phyloP scores from a whole-genome alignment of 2,888 invertebrate genomes.

The Netelia virgata region DNA sequence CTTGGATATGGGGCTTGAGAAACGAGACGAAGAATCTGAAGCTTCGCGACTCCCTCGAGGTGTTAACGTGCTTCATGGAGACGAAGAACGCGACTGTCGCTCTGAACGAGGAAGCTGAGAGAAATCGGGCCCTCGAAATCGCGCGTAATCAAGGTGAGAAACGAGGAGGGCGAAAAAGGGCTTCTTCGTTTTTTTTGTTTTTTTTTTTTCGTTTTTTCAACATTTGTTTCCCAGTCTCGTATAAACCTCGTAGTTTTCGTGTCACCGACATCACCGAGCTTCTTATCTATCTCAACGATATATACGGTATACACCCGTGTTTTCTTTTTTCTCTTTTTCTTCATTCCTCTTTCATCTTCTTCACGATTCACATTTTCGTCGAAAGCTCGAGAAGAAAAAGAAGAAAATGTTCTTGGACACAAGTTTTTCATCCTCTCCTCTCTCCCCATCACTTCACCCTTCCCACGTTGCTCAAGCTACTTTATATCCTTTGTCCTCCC shows the following conservation, averaged over 20 bases:
- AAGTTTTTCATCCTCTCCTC: constrained; percentile 12
- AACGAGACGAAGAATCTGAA: constrained; percentile 91
- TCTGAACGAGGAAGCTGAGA: constrained; percentile 76
- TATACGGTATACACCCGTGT: constrained; percentile 14
- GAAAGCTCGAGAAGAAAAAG: not conserved
- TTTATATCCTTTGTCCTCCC: constrained; percentile 7
- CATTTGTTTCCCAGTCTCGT: not conserved
- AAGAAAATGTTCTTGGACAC: constrained; percentile 28
- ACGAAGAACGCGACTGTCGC: constrained; percentile 77
- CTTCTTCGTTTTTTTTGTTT: constrained; percentile 45
- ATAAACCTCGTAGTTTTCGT: constrained; percentile 31
- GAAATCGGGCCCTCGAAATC: constrained; percentile 79
- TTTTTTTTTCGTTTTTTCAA: constrained; percentile 37
- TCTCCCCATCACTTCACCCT: constrained; percentile 2
- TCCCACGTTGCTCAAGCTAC: not conserved
- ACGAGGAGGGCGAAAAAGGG: constrained; percentile 14
- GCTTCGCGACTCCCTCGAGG: constrained; percentile 89
- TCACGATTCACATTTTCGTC: constrained; percentile 1
- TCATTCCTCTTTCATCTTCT: constrained; percentile 11
- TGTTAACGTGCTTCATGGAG: constrained; percentile 90
- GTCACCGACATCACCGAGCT: constrained; percentile 39
- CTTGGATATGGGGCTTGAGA: constrained; percentile 91
- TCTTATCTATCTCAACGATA: constrained; percentile 43
- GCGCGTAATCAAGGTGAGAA: constrained; percentile 79
- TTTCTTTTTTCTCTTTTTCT: constrained; percentile 17